A percentile compares a stretch with the other conserved stretches of the same genome.
Conservation (phyloP, 2,888 invertebrate genomes). For the Aspidiotus destructor region DNA sequence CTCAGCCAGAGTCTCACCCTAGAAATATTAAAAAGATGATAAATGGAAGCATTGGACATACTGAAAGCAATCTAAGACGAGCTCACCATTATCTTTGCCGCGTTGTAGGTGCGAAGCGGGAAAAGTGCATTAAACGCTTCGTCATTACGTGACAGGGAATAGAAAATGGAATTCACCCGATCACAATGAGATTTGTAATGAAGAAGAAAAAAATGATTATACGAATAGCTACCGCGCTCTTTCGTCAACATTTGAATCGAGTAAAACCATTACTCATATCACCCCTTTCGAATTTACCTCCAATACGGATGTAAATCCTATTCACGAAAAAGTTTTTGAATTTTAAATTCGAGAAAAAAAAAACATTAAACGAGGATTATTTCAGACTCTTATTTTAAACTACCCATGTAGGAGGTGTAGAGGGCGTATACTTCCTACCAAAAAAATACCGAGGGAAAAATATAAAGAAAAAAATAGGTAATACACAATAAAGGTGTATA, state of each 20-base stretch:
- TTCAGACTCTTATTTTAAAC: neutral
- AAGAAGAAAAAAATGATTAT: neutral
- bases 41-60: neutral
- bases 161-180: neutral
- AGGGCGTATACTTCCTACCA: too few species aligned
- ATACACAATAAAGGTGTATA: too few species aligned
- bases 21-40: neutral
- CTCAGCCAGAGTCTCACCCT: neutral
- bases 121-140: neutral
- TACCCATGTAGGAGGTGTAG: neutral
- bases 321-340: slow-evolving; percentile 3
- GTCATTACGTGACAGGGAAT: neutral
- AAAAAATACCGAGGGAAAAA: too few species aligned
- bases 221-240: neutral
- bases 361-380: neutral
- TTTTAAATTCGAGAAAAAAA: neutral
- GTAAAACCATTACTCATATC: neutral
- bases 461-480: too few species aligned
- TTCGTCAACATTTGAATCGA: neutral
- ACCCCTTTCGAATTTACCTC: neutral
- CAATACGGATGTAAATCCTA: slow-evolving; percentile 1
- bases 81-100: neutral
- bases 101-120: neutral
- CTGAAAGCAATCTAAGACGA: neutral
- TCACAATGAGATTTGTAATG: neutral